Evolutionary conservation across 2,888 invertebrate genomes (phyloP).

Genomic region (Drosophila anceps): DNA sequence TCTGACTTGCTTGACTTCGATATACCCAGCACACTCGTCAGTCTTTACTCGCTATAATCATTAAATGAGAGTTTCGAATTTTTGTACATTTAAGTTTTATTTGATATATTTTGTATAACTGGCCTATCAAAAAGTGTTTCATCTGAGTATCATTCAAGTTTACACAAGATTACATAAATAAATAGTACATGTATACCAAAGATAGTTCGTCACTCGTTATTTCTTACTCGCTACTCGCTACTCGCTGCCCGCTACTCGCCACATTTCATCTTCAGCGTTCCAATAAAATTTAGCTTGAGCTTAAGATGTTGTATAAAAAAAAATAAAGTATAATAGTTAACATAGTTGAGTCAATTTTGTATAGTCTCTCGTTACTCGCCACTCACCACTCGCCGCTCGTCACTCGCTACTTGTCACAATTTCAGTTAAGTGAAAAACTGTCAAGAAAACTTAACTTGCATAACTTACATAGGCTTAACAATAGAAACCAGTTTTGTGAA

Average conservation of each 20-base stretch:
- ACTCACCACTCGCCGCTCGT: too few relatives aligned
- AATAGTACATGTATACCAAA: constrained; percentile 15
- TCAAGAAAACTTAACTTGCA: background rate
- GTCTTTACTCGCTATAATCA: background rate
- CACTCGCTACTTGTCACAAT: constrained; percentile 3
- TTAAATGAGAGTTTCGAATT: background rate
- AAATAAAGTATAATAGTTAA: background rate
- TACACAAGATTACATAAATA: constrained; percentile 7
- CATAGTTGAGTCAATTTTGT: background rate
- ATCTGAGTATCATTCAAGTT: constrained; percentile 1
- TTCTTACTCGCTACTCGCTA: constrained; percentile 9
- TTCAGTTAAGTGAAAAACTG: background rate
- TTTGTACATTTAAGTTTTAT: constrained; percentile 7
- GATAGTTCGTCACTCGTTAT: background rate
- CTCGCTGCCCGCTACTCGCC: constrained; percentile 1
- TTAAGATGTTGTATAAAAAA: background rate
- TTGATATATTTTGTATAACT: constrained; percentile 12
- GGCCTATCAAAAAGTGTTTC: constrained; percentile 10
- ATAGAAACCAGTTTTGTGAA: constrained; percentile 7
- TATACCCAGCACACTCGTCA: background rate
- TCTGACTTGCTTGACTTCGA: background rate
- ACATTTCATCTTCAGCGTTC: background rate
- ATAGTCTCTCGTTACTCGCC: background rate
- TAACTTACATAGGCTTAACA: background rate
- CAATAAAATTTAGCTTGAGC: constrained; percentile 2